phyloP scores from a whole-genome alignment of 2,888 invertebrate species.

The Plebejus anna region DNA sequence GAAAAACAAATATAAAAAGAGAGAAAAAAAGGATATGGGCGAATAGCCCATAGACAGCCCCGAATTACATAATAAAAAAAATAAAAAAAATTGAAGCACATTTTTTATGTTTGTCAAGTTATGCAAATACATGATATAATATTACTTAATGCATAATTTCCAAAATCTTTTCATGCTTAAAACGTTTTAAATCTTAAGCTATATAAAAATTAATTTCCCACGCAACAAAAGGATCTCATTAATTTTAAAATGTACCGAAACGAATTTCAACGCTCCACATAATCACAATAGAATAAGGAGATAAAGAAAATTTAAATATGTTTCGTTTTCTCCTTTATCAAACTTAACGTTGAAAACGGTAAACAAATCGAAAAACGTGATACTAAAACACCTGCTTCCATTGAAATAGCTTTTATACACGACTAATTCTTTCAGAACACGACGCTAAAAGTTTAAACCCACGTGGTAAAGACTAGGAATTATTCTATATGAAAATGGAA shows the following conservation, averaged over 20 bases:
- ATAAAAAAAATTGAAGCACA: no score
- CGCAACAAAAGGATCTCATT: slow-evolving; percentile 27
- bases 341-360: slow-evolving; percentile 26
- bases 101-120: no score
- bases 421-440: slow-evolving; percentile 37
- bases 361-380: slow-evolving; percentile 28
- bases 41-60: no score
- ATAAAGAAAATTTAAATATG: slow-evolving; percentile 32
- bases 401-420: slow-evolving; percentile 29
- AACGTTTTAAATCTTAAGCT: not conserved
- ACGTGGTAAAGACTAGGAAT: not conserved
- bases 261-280: slow-evolving; percentile 26
- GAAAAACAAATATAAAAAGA: no score
- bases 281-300: slow-evolving; percentile 30
- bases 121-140: no score
- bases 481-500: not conserved
- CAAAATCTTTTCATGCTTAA: not conserved
- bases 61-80: no score
- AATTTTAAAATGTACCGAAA: slow-evolving; percentile 28
- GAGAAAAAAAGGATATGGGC: no score
- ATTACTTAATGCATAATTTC: no score
- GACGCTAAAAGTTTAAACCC: slow-evolving; percentile 2
- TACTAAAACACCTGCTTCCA: slow-evolving; percentile 22
- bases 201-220: not conserved
- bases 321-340: slow-evolving; percentile 28